Conservation (phyloP, 2,888 invertebrate genomes). For the Brassicogethes aeneus region DNA sequence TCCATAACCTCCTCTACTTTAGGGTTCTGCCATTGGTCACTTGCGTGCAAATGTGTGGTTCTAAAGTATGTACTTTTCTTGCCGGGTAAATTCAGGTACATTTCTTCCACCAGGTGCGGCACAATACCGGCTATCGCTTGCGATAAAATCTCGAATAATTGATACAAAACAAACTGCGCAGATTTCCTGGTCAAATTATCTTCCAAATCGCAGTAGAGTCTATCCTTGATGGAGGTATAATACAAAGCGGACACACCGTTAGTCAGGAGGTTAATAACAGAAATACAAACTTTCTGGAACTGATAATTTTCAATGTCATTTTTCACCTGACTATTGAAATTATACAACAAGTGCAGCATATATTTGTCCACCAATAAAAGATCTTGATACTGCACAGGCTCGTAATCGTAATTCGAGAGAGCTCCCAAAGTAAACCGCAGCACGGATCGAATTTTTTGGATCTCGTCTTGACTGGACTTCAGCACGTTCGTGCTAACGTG, state of each 20-base stretch:
- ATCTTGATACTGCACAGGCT: slow-evolving; percentile 33
- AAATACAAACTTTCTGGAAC: slow-evolving; percentile 50
- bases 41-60: slow-evolving; percentile 29
- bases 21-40: slow-evolving; percentile 42
- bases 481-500: slow-evolving; percentile 66
- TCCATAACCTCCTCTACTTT: slow-evolving; percentile 41
- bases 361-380: slow-evolving; percentile 60
- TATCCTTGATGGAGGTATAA: slow-evolving; percentile 70
- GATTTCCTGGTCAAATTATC: slow-evolving; percentile 51
- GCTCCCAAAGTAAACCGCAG: slow-evolving; percentile 77
- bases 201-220: slow-evolving; percentile 68
- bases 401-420: slow-evolving; percentile 42
- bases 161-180: slow-evolving; percentile 60
- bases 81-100: slow-evolving; percentile 44
- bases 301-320: slow-evolving; percentile 47
- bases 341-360: slow-evolving; percentile 58
- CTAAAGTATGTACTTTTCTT: slow-evolving; percentile 35
- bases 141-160: slow-evolving; percentile 58
- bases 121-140: slow-evolving; percentile 72
- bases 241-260: slow-evolving; percentile 75
- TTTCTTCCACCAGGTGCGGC: slow-evolving; percentile 85
- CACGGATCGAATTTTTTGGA: slow-evolving; percentile 70
- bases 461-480: slow-evolving; percentile 59
- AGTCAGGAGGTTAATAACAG: slow-evolving; percentile 50
- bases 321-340: slow-evolving; percentile 39